Evolutionary conservation across 2,113 vertebrate species (phyloP).

Genomic region (Mirza zaza): DNA sequence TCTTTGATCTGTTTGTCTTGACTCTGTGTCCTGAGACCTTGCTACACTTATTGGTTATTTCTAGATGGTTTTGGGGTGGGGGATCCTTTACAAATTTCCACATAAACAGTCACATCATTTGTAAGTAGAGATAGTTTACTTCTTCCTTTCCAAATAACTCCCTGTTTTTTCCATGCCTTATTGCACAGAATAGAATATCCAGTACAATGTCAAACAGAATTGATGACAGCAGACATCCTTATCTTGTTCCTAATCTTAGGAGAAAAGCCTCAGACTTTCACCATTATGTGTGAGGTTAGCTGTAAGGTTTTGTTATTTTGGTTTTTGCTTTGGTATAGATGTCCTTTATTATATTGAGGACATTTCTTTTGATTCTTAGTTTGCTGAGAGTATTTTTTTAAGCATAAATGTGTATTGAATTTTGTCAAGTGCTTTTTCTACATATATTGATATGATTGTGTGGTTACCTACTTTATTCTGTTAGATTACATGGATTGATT

Average conservation of each 20-base stretch:
- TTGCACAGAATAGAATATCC: background rate
- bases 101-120: background rate
- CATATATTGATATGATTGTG: background rate
- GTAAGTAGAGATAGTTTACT: background rate
- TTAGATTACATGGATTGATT: background rate
- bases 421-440: background rate
- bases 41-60: slow-evolving; percentile 15
- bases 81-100: background rate
- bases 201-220: background rate
- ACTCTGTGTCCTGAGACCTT: background rate
- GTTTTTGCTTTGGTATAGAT: background rate
- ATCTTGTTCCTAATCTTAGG: background rate
- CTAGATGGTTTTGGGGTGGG: background rate
- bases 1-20: background rate
- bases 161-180: background rate
- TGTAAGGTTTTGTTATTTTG: background rate
- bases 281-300: background rate
- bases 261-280: background rate
- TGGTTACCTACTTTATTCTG: background rate
- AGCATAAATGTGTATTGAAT: background rate
- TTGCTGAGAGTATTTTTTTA: slow-evolving; percentile 26
- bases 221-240: background rate
- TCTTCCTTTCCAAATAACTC: background rate
- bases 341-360: background rate
- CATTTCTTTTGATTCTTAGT: background rate